Base-by-base conservation (phyloP, 2,797 vertebrate genomes). In the Syngnathus acus region DNA sequence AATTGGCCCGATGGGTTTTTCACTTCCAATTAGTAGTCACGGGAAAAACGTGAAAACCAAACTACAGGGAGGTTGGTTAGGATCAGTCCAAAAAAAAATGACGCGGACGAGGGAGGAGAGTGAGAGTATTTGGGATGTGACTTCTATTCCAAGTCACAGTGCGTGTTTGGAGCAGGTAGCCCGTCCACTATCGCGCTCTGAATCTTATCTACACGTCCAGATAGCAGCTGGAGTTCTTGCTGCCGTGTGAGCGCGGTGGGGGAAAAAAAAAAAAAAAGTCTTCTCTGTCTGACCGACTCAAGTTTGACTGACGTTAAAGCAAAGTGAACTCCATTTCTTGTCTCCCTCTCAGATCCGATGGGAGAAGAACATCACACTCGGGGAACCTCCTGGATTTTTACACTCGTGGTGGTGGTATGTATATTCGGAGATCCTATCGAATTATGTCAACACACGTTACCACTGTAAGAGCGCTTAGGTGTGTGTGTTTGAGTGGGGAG, bases 361-460 rank as follows among this genome's bases (percentile, higher is more conserved):
- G 95, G 95, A 96, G 87, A 96, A 95, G 91, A 96, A 95, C 89
- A 95, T 97, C 85, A 96, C 94, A 1, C 88, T 96, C 73, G 95
- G 77, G 80, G 95, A 96, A 82, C 94, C 95, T 70, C 95, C 95
- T 0, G 94, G 95, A 82, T 97, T 97, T 90, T 89, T 97, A 87
- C 94, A 95, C 81, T 94, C 95, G 70, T 97, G 95, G 95, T 97
- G 95, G 95, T 97, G 95, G 95, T 97, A 90, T 72, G 94, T 88
- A 87, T 73, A 87, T 72, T 17, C 32, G 11, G 54, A 68, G 19
- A 55, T 69, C 26, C 14, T 61, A 26, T 47, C 39, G 51, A 45
- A 47, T 59, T 71, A 51, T 37, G 69, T 59, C 65, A 68, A 64
- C 71, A 76, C 71, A 68, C 62, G 57, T 76, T 78, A 72, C 70